These are phyloP conservation scores for Mustela nigripes DNA, from an alignment of 2,113 vertebrate species.

Conservation along the genomic window DNA sequence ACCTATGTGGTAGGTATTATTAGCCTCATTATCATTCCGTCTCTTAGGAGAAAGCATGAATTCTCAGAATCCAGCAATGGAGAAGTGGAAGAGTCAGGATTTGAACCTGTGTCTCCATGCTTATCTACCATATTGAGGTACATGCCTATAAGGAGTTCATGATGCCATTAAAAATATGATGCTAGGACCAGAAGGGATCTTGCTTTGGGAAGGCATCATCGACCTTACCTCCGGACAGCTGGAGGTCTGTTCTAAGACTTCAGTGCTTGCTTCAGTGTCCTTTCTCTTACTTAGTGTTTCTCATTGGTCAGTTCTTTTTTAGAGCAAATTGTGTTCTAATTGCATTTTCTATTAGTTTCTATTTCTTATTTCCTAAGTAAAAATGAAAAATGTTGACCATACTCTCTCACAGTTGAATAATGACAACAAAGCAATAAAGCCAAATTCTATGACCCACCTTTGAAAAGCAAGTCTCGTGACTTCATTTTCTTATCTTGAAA, in stretches of 20 bases:
- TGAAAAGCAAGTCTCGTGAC: neutral
- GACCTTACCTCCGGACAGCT: neutral
- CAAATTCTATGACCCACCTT: neutral
- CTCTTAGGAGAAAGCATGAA: neutral
- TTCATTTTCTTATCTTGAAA: slow-evolving; percentile 21
- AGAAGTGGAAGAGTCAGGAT: neutral
- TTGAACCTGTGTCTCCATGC: neutral
- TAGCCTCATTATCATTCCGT: neutral
- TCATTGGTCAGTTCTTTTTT: neutral
- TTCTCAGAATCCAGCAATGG: neutral
- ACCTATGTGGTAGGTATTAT: neutral
- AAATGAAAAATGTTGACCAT: neutral
- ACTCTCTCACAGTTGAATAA: neutral
- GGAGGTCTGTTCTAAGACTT: neutral
- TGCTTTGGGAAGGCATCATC: neutral
- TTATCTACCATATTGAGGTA: neutral
- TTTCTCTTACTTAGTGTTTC: neutral
- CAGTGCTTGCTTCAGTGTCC: neutral
- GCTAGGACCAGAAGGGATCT: neutral
- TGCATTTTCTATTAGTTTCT: neutral
- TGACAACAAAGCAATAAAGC: neutral
- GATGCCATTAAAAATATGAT: no score
- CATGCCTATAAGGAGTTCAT: neutral
- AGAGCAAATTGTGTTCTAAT: neutral
- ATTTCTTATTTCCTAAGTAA: slow-evolving; percentile 36